Conservation (phyloP, 2,113 vertebrate genomes). For the Brachionichthys hirsutus region DNA sequence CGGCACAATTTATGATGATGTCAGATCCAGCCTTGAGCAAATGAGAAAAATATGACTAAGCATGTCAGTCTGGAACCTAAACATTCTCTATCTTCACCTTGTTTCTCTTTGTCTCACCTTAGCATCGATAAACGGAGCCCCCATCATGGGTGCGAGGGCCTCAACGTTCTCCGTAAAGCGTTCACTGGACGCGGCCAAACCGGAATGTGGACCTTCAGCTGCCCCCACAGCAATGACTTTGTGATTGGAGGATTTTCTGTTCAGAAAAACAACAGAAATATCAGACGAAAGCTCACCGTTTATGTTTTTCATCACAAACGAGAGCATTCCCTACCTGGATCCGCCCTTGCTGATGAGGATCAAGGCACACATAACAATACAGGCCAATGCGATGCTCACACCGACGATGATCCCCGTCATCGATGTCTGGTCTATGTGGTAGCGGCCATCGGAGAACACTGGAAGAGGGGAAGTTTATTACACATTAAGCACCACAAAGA, state of each 20-base stretch:
- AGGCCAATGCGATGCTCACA: constrained; percentile 92
- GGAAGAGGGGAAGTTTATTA: constrained; percentile 32
- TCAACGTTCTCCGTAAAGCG: constrained; percentile 77
- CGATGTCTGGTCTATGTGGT: constrained; percentile 89
- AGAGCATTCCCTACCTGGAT: constrained; percentile 80
- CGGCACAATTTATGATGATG: constrained; percentile 81
- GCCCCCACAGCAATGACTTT: constrained; percentile 78
- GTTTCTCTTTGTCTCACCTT: constrained; percentile 78
- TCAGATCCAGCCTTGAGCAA: constrained; percentile 82
- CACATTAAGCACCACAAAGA: background rate
- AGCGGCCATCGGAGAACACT: constrained; percentile 85
- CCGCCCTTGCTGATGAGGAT: constrained; percentile 90
- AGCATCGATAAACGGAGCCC: constrained; percentile 80
- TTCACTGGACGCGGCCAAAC: constrained; percentile 63
- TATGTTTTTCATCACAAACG: background rate
- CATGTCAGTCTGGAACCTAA: background rate
- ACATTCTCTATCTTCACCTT: no score
- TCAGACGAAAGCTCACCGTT: background rate
- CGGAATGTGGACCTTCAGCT: constrained; percentile 66
- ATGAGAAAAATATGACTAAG: background rate
- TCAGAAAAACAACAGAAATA: constrained; percentile 15
- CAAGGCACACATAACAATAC: constrained; percentile 90
- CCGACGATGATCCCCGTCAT: constrained; percentile 93
- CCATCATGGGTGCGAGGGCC: constrained; percentile 79
- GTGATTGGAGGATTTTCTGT: constrained; percentile 84